phyloP scores from a whole-genome alignment of 2,888 invertebrate genomes.

The Lamproptera curius region DNA sequence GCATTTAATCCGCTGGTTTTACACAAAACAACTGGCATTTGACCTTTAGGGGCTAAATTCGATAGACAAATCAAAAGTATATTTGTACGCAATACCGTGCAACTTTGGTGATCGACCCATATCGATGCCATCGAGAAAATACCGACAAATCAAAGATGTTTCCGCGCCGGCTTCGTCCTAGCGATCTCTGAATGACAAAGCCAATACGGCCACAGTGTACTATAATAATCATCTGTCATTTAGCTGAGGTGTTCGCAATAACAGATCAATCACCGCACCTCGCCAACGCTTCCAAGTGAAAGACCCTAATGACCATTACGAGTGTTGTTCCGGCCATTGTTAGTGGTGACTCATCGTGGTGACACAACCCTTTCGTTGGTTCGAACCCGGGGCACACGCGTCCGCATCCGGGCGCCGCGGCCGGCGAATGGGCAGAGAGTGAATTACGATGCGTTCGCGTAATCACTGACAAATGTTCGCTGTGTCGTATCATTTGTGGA shows the following conservation, averaged over 20 bases:
- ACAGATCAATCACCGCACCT: not conserved
- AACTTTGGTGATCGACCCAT: too few relatives aligned
- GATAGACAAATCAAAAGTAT: too few relatives aligned
- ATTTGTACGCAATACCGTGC: too few relatives aligned
- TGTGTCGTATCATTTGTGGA: not conserved
- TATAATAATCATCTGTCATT: too few relatives aligned
- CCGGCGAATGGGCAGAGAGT: slow-evolving; percentile 6
- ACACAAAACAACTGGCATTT: too few relatives aligned
- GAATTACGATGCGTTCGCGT: slow-evolving; percentile 14
- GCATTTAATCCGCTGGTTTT: too few relatives aligned
- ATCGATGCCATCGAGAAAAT: too few relatives aligned
- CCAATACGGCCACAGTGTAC: not conserved
- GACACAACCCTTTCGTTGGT: slow-evolving; percentile 9
- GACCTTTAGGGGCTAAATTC: too few relatives aligned
- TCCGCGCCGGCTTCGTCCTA: not conserved
- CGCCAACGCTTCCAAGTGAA: not conserved
- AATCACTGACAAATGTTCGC: slow-evolving; percentile 9
- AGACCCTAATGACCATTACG: slow-evolving; percentile 7
- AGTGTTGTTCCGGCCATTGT: slow-evolving; percentile 19
- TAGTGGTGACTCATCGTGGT: slow-evolving; percentile 13
- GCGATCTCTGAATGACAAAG: not conserved
- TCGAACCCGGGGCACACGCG: slow-evolving; percentile 20
- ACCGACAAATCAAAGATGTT: too few relatives aligned
- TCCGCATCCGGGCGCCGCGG: slow-evolving; percentile 15
- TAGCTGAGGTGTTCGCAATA: not conserved